Percentiles rank a stretch among this genome's conserved stretches.
Conservation (phyloP, 1,140 invertebrate species). For the Megalopta genalis region DNA sequence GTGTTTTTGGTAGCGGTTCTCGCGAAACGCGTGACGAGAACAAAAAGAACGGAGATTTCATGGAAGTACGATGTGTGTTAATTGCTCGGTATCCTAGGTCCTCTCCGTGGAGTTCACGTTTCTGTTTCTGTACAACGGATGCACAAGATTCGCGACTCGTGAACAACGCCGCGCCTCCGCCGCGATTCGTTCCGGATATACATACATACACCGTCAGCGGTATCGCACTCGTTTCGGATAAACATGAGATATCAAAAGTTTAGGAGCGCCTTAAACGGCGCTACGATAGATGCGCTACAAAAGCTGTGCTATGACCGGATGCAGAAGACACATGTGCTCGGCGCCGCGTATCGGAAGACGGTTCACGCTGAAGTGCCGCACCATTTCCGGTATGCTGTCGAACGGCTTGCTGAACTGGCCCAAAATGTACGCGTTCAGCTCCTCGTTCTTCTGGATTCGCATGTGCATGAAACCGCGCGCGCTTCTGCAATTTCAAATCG, state of each 20-base stretch:
- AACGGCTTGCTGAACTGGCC: conserved; percentile 96
- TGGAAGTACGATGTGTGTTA: conserved; percentile 37
- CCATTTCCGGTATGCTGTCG: conserved; percentile 93
- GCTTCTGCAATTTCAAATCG: conserved; percentile 85
- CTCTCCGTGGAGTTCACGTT: neutral
- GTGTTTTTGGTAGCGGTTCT: conserved; percentile 16
- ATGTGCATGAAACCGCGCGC: conserved; percentile 97
- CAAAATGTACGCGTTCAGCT: conserved; percentile 88
- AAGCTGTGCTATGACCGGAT: conserved; percentile 92
- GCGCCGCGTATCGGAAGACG: conserved; percentile 95
- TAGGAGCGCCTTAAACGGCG: conserved; percentile 75
- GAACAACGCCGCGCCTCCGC: neutral
- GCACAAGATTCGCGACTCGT: neutral
- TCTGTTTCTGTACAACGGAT: neutral
- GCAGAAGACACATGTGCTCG: conserved; percentile 95
- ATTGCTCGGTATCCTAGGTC: neutral
- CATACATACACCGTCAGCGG: neutral
- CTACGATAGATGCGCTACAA: conserved; percentile 83
- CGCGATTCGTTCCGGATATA: no score
- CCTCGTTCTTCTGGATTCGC: conserved; percentile 89
- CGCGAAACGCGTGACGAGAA: conserved; percentile 37
- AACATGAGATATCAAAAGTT: conserved; percentile 58
- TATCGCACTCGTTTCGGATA: conserved; percentile 11
- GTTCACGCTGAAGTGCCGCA: conserved; percentile 94
- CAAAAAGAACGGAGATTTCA: conserved; percentile 32